Evolutionary conservation across 2,113 vertebrate genomes (phyloP), one percentile per base, ranked within the genome.

Genomic region (Sceloporus undulatus): DNA sequence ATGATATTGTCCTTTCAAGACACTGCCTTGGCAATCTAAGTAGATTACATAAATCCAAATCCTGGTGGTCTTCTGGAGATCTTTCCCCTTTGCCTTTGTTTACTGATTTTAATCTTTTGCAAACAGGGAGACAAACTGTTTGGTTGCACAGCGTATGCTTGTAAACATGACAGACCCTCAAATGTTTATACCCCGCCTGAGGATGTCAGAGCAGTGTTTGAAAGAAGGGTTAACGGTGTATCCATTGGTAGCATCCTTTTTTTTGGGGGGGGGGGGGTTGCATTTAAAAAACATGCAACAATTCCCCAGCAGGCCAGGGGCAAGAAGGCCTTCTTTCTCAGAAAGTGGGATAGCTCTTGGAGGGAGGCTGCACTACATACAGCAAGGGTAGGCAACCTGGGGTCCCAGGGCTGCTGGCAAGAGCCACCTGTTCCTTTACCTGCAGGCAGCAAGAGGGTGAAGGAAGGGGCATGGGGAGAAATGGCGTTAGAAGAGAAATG

Each of bases 21-120:
- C 95, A 93, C 27, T 96, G 94, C 94, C 94, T 52, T 94, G 93
- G 92, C 96, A 96, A 97, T 96, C 94, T 97, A 97, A 97, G 92
- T 97, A 95, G 96, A 96, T 98, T 97, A 97, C 90, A 87, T 96
- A 95, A 97, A 97, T 96, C 95, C 95, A 96, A 97, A 97, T 97
- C 95, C 96, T 87, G 91, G 94, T 96, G 92, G 95, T 96, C 94
- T 96, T 97, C 94, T 90, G 93, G 91, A 96, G 95, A 95, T 94
- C 92, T 94, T 91, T 93, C 90, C 94, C 90, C 94, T 91, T 95
- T 68, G 79, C 92, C 93, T 95, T 96, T 96, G 89, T 96, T 94
- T 96, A 91, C 94, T 93, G 85, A 70, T 92, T 87, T 76, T 78
- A 95, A 93, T 94, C 92, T 89, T 91, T 87, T 91, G 2, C 91